A percentile compares a stretch with the other conserved stretches of the same genome.
phyloP scores from a whole-genome alignment of 2,113 vertebrate species.

The Balaenoptera acutorostrata region DNA sequence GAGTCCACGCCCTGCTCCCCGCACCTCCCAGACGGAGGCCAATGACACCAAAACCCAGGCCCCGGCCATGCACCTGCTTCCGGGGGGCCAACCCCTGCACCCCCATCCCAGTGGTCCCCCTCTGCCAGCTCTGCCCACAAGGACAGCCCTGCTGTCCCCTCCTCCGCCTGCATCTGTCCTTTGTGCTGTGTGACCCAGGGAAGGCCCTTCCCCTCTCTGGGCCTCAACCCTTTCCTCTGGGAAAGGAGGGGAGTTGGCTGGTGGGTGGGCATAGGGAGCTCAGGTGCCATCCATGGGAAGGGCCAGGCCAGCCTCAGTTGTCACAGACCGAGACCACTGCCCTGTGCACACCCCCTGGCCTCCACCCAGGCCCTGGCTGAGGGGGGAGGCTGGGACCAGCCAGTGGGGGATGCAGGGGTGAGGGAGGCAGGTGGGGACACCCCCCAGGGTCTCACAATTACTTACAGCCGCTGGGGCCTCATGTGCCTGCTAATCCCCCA shows the following conservation, averaged over 20 bases:
- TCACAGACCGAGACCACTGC: neutral
- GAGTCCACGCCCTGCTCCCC: neutral
- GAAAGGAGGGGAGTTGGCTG: neutral
- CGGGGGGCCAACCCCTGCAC: neutral
- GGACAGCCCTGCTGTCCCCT: neutral
- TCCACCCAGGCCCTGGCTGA: neutral
- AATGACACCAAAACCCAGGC: neutral
- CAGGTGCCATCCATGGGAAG: neutral
- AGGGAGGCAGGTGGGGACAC: neutral
- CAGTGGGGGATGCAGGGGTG: neutral
- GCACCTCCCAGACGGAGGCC: neutral
- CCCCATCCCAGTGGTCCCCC: no score
- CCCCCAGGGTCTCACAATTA: neutral
- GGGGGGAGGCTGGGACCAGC: neutral
- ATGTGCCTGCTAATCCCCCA: accelerated
- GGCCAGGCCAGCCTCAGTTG: neutral
- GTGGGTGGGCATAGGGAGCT: neutral
- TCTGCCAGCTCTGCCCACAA: neutral
- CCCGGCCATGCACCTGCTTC: neutral
- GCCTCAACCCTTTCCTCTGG: no score
- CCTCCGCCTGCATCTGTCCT: neutral
- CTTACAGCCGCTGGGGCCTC: neutral
- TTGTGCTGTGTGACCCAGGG: neutral
- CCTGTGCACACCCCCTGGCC: no score
- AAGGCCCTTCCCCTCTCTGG: neutral